Evolutionary conservation across 2,888 invertebrate species (phyloP).

Genomic region (Anagyrus pseudococci): DNA sequence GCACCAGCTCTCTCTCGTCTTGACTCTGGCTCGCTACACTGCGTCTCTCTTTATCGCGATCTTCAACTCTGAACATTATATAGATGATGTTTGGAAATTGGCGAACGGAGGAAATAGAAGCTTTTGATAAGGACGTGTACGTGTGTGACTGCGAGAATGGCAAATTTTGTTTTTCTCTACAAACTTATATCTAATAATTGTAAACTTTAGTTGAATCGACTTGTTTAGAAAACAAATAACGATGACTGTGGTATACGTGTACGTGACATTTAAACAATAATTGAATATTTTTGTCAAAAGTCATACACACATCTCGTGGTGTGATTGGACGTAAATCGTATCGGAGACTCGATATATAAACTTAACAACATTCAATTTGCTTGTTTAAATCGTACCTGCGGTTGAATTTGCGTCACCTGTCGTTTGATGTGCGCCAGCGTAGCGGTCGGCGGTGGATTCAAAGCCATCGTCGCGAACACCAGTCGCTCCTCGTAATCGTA

Average conservation of each 20-base stretch:
- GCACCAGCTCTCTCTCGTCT: not conserved
- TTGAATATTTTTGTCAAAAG: slow-evolving; percentile 32
- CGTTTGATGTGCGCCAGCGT: slow-evolving; percentile 86
- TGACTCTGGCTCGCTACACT: slow-evolving; percentile 2
- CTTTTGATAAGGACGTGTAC: not conserved
- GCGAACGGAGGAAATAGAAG: not conserved
- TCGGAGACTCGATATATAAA: no score
- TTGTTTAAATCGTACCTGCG: slow-evolving; percentile 49
- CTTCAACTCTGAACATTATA: not conserved
- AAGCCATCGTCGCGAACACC: slow-evolving; percentile 88
- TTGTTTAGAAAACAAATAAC: not conserved
- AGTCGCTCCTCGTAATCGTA: slow-evolving; percentile 92
- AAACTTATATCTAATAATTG: no score
- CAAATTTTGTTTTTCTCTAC: not conserved
- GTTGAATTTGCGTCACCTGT: slow-evolving; percentile 74
- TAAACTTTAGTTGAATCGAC: not conserved
- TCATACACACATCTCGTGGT: no score
- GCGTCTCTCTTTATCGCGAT: slow-evolving; percentile 35
- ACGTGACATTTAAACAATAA: slow-evolving; percentile 40
- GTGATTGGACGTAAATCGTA: no score
- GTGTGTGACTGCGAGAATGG: no score
- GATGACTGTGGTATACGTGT: not conserved
- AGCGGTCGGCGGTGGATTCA: slow-evolving; percentile 73
- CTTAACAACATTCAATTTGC: slow-evolving; percentile 29
- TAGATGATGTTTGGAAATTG: slow-evolving; percentile 27